These are phyloP conservation scores for Orthosia incerta DNA, from an alignment of 2,888 invertebrate genomes.

Conservation along the genomic window DNA sequence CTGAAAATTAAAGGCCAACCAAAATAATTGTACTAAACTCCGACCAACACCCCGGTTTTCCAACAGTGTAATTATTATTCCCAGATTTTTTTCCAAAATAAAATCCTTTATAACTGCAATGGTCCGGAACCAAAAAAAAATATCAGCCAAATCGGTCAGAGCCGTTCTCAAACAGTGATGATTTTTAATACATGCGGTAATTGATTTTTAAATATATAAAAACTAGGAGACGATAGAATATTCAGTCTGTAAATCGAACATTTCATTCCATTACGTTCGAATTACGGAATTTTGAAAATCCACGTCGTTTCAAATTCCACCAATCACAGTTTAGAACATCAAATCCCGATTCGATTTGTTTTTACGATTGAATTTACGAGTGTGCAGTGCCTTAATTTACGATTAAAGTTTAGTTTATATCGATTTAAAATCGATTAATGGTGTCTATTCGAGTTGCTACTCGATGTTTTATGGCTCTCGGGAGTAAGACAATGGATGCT, in stretches of 20 bases:
- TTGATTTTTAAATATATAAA: no score
- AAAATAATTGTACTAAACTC: constrained; percentile 17
- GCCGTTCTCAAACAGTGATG: no score
- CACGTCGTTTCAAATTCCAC: constrained; percentile 64
- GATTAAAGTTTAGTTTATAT: constrained; percentile 78
- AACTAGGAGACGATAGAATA: no score
- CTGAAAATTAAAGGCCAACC: constrained; percentile 17
- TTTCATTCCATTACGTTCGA: constrained; percentile 52
- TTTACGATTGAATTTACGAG: constrained; percentile 78
- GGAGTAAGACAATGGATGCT: constrained; percentile 32
- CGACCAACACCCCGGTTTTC: no score
- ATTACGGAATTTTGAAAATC: constrained; percentile 64
- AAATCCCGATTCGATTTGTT: constrained; percentile 69
- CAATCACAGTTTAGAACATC: constrained; percentile 69
- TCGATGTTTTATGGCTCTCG: constrained; percentile 57
- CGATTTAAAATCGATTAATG: constrained; percentile 77
- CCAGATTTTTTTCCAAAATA: no score
- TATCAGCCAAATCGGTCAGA: no score
- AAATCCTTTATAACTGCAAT: no score
- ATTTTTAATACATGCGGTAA: no score
- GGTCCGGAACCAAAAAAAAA: no score
- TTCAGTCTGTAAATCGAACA: constrained; percentile 40
- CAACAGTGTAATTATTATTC: no score
- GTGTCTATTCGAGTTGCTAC: constrained; percentile 62
- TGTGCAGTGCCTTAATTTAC: constrained; percentile 77